Percentiles rank a stretch among this genome's conserved stretches.
Conservation (phyloP, 2,113 vertebrate species). For the Deroptyus accipitrinus region DNA sequence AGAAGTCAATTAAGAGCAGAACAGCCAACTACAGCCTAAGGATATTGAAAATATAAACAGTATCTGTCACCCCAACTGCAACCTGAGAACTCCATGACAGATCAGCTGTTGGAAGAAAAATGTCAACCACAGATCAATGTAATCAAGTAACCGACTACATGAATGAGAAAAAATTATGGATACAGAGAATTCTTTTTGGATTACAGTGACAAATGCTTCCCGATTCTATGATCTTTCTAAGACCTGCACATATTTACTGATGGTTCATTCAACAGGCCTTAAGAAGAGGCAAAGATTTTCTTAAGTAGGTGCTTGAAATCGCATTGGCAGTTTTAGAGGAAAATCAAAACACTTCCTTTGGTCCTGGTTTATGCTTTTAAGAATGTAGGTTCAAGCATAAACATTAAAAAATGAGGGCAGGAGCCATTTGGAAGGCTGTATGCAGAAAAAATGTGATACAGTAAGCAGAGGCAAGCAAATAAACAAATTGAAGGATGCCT, state of each 20-base stretch:
- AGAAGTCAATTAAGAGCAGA: not conserved
- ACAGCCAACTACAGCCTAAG: not conserved
- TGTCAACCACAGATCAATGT: not conserved
- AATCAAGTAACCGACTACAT: constrained; percentile 25
- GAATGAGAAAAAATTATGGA: not conserved
- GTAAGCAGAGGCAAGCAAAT: not conserved
- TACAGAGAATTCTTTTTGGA: constrained; percentile 15
- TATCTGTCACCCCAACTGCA: not conserved
- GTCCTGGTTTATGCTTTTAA: not conserved
- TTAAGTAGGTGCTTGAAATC: constrained; percentile 27
- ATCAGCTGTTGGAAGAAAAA: not conserved
- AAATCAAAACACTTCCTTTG: constrained; percentile 13
- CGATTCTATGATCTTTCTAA: not conserved
- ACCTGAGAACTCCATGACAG: not conserved
- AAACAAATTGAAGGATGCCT: not conserved
- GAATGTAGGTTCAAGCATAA: not conserved
- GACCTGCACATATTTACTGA: not conserved
- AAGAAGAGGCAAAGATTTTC: constrained; percentile 22
- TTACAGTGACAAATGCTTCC: constrained; percentile 16
- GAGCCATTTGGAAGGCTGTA: not conserved
- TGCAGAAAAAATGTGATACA: not conserved
- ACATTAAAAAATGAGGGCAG: not conserved
- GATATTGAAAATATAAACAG: not conserved
- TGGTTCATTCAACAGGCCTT: constrained; percentile 18
- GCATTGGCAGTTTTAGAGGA: not conserved